Evolutionary conservation across 2,797 vertebrate species (phyloP), one percentile per base, ranked within the genome.

Genomic region (Lates japonicus): DNA sequence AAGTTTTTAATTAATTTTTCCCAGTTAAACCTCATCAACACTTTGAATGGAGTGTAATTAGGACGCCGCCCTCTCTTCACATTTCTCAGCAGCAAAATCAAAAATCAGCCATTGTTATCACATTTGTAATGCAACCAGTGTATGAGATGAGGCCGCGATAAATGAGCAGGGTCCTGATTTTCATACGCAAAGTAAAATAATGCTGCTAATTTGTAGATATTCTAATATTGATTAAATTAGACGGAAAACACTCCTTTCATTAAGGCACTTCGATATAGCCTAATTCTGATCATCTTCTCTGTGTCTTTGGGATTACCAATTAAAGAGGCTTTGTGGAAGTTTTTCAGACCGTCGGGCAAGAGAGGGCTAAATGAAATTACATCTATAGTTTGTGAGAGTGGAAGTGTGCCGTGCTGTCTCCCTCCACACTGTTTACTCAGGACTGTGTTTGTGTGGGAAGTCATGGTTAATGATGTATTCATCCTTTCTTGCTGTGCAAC

Each of bases 141-240:
- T 84, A 86, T 78, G 89, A 91, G 94, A 95, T 95, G 89, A 90
- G 91, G 90, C 82, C 35, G 55, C 63, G 94, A 95, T 95, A 95
- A 93, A 93, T 78, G 83, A 93, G 87, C 84, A 46, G 88, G 85
- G 82, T 85, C 85, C 88, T 94, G 92, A 94, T 94, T 95, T 94
- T 90, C 92, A 89, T 83, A 87, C 80, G 85, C 90, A 83, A 92
- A 90, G 76, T 93, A 82, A 94, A 95, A 95, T 95, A 95, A 95
- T 94, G 90, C 88, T 57, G 89, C 91, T 96, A 95, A 96, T 96
- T 95, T 93, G 92, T 86, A 95, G 93, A 96, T 95, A 95, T 95
- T 94, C 88, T 93, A 94, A 95, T 95, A 96, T 95, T 96, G 94
- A 96, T 96, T 96, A 93, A 95, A 95, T 95, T 93, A 94, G 91